Percentiles rank a stretch among this genome's conserved stretches.
Conservation (phyloP, 2,113 vertebrate species). For the Oryzias celebensis region DNA sequence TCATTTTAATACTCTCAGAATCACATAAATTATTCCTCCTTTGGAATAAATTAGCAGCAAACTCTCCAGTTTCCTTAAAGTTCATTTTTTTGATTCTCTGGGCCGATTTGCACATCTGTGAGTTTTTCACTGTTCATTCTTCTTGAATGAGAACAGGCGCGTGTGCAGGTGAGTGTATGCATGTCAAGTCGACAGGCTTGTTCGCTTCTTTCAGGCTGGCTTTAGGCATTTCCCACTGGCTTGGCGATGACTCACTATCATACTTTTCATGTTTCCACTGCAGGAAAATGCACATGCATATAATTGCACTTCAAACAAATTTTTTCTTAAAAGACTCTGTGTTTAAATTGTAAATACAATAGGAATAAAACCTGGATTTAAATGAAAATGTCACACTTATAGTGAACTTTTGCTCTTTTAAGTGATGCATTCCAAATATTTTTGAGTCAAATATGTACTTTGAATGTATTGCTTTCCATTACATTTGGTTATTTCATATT, state of each 20-base stretch:
- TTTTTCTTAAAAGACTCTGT: too few relatives aligned
- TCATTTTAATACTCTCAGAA: not conserved
- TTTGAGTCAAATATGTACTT: too few relatives aligned
- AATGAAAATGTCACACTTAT: too few relatives aligned
- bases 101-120: slow-evolving; percentile 24
- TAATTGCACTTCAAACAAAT: not conserved
- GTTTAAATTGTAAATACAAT: too few relatives aligned
- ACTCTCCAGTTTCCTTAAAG: slow-evolving; percentile 13
- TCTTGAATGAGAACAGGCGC: slow-evolving; percentile 1
- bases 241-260: slow-evolving; percentile 23
- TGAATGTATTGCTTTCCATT: too few relatives aligned
- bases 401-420: too few relatives aligned
- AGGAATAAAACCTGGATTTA: too few relatives aligned
- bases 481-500: too few relatives aligned
- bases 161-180: slow-evolving; percentile 27
- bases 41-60: slow-evolving; percentile 25
- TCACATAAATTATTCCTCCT: not conserved
- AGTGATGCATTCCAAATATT: too few relatives aligned
- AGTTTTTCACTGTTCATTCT: not conserved
- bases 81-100: slow-evolving; percentile 7
- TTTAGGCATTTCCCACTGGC: slow-evolving; percentile 19
- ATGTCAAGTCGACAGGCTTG: slow-evolving; percentile 13
- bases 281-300: not conserved
- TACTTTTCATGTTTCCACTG: slow-evolving; percentile 20
- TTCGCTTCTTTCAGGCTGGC: slow-evolving; percentile 17